Evolutionary conservation across 2,113 vertebrate species (phyloP).

Genomic region (Percina caprodes): DNA sequence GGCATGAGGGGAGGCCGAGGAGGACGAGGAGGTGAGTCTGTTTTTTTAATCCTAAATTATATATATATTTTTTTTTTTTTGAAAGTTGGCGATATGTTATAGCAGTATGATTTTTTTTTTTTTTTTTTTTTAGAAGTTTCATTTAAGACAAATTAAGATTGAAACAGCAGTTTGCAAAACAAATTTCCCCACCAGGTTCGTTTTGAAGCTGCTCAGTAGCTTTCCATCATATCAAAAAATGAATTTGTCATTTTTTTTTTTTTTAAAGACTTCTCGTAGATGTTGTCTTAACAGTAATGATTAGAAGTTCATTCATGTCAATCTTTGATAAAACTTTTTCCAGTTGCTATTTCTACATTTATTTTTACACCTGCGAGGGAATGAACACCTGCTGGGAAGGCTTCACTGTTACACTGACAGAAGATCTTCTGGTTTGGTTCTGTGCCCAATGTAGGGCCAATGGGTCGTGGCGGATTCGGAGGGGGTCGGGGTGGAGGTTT

Average conservation of each 20-base stretch:
- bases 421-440: not conserved
- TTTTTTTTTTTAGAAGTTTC: not conserved
- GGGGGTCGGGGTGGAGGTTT: conserved; percentile 80
- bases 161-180: not conserved
- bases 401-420: not conserved
- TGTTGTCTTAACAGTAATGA: not conserved
- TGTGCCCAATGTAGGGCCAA: conserved; percentile 77
- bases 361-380: not conserved
- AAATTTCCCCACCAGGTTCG: not conserved
- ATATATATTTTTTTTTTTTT: too few species aligned
- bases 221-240: not conserved
- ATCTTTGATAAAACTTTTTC: not conserved
- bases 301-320: not conserved
- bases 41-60: not conserved
- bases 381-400: not conserved
- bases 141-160: not conserved
- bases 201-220: not conserved
- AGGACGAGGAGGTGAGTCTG: conserved; percentile 84
- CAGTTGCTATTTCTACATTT: not conserved
- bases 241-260: too few species aligned
- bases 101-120: not conserved
- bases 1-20: conserved; percentile 87
- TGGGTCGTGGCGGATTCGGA: conserved; percentile 89
- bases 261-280: not conserved
- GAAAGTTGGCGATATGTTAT: not conserved